phyloP scores from a whole-genome alignment of 1,140 invertebrate genomes.

The Thereuonema tuberculata region DNA sequence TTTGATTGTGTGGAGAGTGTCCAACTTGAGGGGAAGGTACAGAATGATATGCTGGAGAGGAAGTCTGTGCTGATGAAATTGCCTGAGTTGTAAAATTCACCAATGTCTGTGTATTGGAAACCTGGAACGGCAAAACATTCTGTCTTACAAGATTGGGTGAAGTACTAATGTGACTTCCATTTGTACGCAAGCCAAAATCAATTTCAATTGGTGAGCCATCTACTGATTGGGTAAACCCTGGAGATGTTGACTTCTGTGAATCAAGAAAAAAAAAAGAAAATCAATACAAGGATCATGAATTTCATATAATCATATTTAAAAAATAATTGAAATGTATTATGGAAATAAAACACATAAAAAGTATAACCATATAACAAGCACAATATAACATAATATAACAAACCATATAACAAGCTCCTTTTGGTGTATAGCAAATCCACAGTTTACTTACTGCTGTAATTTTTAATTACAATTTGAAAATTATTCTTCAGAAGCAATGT shows the following conservation, averaged over 20 bases:
- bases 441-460: no score
- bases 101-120: not conserved
- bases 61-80: not conserved
- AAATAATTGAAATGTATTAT: not conserved
- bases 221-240: not conserved
- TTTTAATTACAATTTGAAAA: no score
- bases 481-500: no score
- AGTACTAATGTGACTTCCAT: not conserved
- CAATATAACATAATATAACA: no score
- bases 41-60: conserved; percentile 12
- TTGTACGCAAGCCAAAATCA: not conserved
- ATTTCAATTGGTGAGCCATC: not conserved
- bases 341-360: not conserved
- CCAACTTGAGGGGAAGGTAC: conserved; percentile 5
- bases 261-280: not conserved
- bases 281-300: no score
- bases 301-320: no score
- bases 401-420: no score
- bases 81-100: not conserved
- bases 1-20: conserved; percentile 4
- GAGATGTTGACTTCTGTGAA: not conserved
- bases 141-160: not conserved
- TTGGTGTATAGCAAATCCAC: no score
- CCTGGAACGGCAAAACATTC: not conserved
- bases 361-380: no score